These are phyloP conservation scores for Diplodus sargus DNA, from an alignment of 2,797 vertebrate species.

Conservation along the genomic window DNA sequence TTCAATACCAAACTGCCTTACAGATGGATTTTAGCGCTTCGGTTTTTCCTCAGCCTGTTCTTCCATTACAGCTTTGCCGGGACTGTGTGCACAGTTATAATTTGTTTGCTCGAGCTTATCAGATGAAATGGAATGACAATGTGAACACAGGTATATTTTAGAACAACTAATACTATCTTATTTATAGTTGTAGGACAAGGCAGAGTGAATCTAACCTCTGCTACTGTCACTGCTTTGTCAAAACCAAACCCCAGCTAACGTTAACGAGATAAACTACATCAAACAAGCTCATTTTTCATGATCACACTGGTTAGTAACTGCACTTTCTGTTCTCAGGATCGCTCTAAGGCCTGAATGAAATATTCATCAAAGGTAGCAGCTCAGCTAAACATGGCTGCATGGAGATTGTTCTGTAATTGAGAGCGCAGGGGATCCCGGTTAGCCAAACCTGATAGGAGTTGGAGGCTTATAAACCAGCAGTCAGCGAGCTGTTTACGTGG, in stretches of 20 bases:
- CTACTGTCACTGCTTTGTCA: neutral
- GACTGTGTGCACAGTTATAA: conserved; percentile 31
- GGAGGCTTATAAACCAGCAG: neutral
- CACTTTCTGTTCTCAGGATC: conserved; percentile 13
- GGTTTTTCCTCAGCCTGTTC: conserved; percentile 24
- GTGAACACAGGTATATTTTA: conserved; percentile 10
- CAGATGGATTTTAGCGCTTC: conserved; percentile 63
- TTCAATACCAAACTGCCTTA: conserved; percentile 54
- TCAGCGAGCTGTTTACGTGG: neutral
- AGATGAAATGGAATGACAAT: conserved; percentile 16
- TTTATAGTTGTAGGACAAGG: neutral
- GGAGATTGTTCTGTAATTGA: conserved; percentile 28
- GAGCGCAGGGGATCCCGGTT: conserved; percentile 7
- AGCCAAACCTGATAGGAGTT: conserved; percentile 33
- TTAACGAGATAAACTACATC: neutral
- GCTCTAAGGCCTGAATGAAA: conserved; percentile 42
- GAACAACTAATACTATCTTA: neutral
- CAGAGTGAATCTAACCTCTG: neutral
- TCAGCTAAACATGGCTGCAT: conserved; percentile 28
- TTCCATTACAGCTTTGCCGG: conserved; percentile 35
- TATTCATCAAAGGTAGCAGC: conserved; percentile 42
- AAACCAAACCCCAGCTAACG: neutral
- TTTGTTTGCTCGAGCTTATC: conserved; percentile 34
- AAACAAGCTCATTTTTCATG: conserved; percentile 2
- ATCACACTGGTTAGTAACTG: conserved; percentile 12